Conservation (phyloP, 2,888 invertebrate species). For the Drosophila paranaensis region DNA sequence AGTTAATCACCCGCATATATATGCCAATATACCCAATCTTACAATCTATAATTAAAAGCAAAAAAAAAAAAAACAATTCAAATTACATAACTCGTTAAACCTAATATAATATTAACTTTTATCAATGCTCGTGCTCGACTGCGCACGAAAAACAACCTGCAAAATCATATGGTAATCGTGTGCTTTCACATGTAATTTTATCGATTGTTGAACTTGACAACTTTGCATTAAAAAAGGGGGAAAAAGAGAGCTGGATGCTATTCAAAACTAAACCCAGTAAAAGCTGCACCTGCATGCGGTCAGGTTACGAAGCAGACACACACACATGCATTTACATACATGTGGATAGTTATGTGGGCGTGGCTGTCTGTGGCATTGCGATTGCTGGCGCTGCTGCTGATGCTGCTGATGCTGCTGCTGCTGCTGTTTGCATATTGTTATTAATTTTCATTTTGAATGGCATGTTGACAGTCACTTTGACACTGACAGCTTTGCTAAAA, state of each 20-base stretch:
- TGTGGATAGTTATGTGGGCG: constrained; percentile 27
- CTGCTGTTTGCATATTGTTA: constrained; percentile 73
- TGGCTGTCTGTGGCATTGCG: constrained; percentile 32
- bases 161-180: constrained; percentile 22
- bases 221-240: constrained; percentile 41
- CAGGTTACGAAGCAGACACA: constrained; percentile 29
- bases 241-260: constrained; percentile 35
- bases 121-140: not conserved
- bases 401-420: constrained; percentile 29
- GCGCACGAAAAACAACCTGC: constrained; percentile 20
- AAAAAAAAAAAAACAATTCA: not conserved
- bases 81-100: constrained; percentile 4
- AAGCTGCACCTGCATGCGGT: constrained; percentile 58
- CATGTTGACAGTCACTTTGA: constrained; percentile 82
- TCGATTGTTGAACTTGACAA: constrained; percentile 56
- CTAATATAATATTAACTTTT: not conserved
- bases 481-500: constrained; percentile 78
- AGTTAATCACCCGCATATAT: not conserved
- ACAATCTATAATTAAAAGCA: not conserved
- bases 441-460: constrained; percentile 82
- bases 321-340: not conserved
- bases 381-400: constrained; percentile 19
- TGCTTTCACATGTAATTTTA: constrained; percentile 21
- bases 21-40: not conserved
- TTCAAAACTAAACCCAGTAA: constrained; percentile 37